phyloP scores from a whole-genome alignment of 2,888 invertebrate genomes.

The Gymnoscelis rufifasciata region DNA sequence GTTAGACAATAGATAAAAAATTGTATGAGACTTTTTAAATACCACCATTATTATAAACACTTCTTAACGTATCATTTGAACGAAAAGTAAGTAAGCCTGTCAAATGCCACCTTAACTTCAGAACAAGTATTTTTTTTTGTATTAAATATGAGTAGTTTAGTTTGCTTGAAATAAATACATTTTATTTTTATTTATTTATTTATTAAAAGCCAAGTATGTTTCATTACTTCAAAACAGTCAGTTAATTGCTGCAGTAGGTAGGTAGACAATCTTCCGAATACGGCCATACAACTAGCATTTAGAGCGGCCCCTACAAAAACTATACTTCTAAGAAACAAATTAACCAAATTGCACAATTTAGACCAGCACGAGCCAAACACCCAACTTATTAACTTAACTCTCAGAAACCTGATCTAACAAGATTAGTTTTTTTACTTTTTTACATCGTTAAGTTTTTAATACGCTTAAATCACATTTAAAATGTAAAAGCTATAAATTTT shows the following conservation, averaged over 20 bases:
- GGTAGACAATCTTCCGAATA: background rate
- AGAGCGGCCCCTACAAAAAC: slow-evolving; percentile 8
- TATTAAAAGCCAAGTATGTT: too few species aligned
- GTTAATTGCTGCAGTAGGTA: background rate
- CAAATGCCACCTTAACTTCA: too few species aligned
- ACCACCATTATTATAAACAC: too few species aligned
- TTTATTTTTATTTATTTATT: too few species aligned
- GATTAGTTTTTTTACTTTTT: slow-evolving; percentile 27
- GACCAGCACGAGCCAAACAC: slow-evolving; percentile 63
- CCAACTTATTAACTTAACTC: slow-evolving; percentile 39
- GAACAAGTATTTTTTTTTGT: too few species aligned
- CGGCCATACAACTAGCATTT: slow-evolving; percentile 1
- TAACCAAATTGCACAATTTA: slow-evolving; percentile 41
- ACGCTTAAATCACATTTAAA: slow-evolving; percentile 24
- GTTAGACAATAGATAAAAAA: too few species aligned
- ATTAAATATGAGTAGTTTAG: too few species aligned
- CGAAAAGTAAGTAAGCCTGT: too few species aligned
- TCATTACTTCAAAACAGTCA: background rate
- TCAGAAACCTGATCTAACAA: slow-evolving; percentile 42
- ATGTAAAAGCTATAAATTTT: slow-evolving; percentile 20
- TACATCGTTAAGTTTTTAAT: slow-evolving; percentile 24
- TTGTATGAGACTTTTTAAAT: too few species aligned
- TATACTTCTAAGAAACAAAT: slow-evolving; percentile 33
- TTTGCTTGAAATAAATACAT: too few species aligned
- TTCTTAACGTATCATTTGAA: too few species aligned